These are phyloP conservation scores for Parapsyche elsis DNA, from an alignment of 1,140 invertebrate genomes.

Conservation along the genomic window DNA sequence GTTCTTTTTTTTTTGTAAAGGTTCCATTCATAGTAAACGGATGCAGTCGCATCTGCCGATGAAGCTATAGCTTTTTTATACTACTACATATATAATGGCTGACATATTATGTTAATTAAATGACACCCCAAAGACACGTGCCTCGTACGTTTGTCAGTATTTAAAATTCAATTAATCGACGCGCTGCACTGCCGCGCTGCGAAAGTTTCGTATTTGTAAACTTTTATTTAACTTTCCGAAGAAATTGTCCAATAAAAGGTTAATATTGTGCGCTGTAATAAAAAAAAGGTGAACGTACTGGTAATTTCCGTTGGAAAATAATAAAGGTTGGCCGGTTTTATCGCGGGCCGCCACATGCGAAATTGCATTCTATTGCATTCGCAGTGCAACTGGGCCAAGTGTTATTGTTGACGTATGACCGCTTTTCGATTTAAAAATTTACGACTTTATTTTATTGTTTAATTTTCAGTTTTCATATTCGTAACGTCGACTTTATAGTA, in stretches of 20 bases:
- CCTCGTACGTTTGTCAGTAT: too few relatives aligned
- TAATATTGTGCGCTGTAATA: neutral
- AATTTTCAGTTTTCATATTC: slow-evolving; percentile 19
- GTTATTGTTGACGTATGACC: slow-evolving; percentile 19
- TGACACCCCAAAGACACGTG: too few relatives aligned
- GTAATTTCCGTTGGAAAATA: neutral
- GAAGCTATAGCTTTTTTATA: neutral
- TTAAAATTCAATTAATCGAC: neutral
- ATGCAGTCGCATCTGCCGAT: slow-evolving; percentile 20
- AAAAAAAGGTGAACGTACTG: neutral
- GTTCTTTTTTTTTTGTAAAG: neutral
- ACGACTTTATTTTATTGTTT: slow-evolving; percentile 16
- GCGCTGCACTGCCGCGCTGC: too few relatives aligned
- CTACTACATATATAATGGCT: neutral
- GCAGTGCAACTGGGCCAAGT: neutral
- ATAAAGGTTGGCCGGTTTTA: neutral
- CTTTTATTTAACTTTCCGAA: neutral
- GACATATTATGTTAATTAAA: neutral
- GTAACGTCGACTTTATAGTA: neutral
- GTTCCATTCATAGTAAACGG: neutral
- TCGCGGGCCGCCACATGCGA: neutral
- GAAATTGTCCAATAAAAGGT: neutral
- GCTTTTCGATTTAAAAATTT: slow-evolving; percentile 15
- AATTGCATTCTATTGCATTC: neutral
- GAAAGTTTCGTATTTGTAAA: too few relatives aligned